Evolutionary conservation across 2,797 vertebrate genomes (phyloP), one percentile per base, ranked within the genome.

Genomic region (Siniperca scherzeri): DNA sequence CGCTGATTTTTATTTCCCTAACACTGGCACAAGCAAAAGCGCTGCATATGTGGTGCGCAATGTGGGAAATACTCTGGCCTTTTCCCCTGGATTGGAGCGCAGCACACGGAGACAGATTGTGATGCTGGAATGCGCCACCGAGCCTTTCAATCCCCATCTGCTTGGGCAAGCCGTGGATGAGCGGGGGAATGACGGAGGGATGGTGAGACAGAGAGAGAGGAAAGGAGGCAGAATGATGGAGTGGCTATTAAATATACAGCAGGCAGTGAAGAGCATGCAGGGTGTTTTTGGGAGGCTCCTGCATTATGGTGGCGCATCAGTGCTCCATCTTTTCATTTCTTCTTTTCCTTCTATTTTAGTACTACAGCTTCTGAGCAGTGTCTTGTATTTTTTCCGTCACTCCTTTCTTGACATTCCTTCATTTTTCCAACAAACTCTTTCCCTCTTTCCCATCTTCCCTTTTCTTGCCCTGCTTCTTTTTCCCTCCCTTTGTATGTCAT

Each of bases 71-170:
- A 44, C 87, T 86, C 65, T 27, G 91, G 86, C 90, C 88, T 87
- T 89, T 87, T 91, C 82, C 87, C 80, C 88, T 42, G 82, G 89
- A 94, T 92, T 44, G 84, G 83, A 92, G 87, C 90, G 79, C 90
- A 83, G 88, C 78, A 82, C 78, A 66, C 71, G 9, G 91, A 95
- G 94, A 95, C 96, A 96, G 95, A 96, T 95, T 95, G 95, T 61
- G 80, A 79, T 93, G 92, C 91, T 89, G 93, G 93, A 96, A 96
- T 94, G 94, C 91, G 91, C 93, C 91, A 93, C 87, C 90, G 92
- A 95, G 94, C 95, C 94, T 95, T 93, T 94, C 92, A 94, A 94
- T 94, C 93, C 93, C 94, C 95, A 96, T 96, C 95, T 96, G 95
- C 93, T 93, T 80, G 86, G 91, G 88, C 88, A 82, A 92, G 84